These are phyloP conservation scores for Mylabris phalerata DNA, from an alignment of 1,140 invertebrate genomes.

Conservation along the genomic window DNA sequence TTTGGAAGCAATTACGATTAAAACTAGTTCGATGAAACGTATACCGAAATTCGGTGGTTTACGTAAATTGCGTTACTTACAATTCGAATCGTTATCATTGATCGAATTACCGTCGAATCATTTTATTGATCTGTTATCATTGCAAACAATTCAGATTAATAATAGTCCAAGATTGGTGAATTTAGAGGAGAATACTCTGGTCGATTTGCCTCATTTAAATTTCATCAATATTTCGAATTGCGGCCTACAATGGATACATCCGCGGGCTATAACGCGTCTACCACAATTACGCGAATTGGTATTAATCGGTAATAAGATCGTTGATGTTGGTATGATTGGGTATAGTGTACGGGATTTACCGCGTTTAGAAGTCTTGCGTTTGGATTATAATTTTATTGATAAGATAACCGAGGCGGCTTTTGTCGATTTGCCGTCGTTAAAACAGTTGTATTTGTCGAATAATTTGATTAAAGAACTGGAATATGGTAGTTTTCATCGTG, in stretches of 20 bases:
- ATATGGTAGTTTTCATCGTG: constrained; percentile 69
- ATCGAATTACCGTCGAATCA: constrained; percentile 61
- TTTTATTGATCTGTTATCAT: constrained; percentile 62
- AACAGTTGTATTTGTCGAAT: constrained; percentile 60
- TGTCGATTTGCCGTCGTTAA: constrained; percentile 66
- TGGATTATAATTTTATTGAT: constrained; percentile 65
- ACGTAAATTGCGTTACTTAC: constrained; percentile 56
- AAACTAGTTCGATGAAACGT: constrained; percentile 64
- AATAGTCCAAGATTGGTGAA: constrained; percentile 57
- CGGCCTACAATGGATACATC: constrained; percentile 71
- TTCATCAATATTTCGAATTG: constrained; percentile 71
- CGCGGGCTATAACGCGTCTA: constrained; percentile 63
- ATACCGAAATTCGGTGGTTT: constrained; percentile 61
- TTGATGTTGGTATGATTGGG: constrained; percentile 71
- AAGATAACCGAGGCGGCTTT: constrained; percentile 69
- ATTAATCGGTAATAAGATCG: constrained; percentile 62
- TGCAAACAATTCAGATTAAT: constrained; percentile 69
- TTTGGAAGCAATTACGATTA: constrained; percentile 73
- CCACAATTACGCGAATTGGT: constrained; percentile 65
- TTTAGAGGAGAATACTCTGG: constrained; percentile 65
- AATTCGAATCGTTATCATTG: constrained; percentile 62
- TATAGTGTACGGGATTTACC: constrained; percentile 67
- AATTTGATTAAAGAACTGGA: constrained; percentile 70
- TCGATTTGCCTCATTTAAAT: constrained; percentile 63
- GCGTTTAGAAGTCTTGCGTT: constrained; percentile 57